Base-by-base conservation (phyloP, 2,888 invertebrate species). In the Caenorhabditis becei region DNA sequence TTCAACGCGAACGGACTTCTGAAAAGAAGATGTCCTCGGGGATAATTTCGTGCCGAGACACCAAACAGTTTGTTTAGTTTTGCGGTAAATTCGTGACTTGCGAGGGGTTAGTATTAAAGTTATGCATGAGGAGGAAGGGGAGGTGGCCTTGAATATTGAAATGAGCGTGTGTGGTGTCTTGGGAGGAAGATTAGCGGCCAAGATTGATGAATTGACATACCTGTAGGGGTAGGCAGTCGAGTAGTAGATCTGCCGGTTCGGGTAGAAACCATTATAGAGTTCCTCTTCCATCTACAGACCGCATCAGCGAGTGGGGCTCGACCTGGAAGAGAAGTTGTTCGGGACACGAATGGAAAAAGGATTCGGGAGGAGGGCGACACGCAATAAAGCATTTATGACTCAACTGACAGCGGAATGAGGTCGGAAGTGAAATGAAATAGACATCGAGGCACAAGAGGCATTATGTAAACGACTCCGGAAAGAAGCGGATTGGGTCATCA, bases 1-100 rank as follows among this genome's bases (percentile, higher is more conserved):
- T 62, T 77, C 62, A 80, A 67, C 18, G 56, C 66, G 62, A 77
- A 80, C 47, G 80, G 80, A 67, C 71, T 80, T 77, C 80, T 80
- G 80, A 47, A 72, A 79, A 72, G 53, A 32, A 58, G 70, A 70
- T 70, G 70, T 70, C 70, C 70, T 70, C 70, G 72, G 37, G 71
- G 71, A 72, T 72, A 72, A 72, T 72, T 72, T 56, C 59, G 59
- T 66, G 66, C 16, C 23, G 61, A 23, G 11, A 18, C 32, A 10
- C 10, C 10, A 32, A 10, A 10, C 5, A 4, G 32, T 58, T 69
- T 70, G 61, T 61, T 70, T 70, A 20, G 35, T 24, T 24, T 24
- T 26, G 47, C 71, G 62, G 71, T 71, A 54, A 62, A 72, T 62
- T n/a, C n/a, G n/a, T n/a, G 10, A 32, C 20, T 53, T 47, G 47